phyloP scores from a whole-genome alignment of 2,797 vertebrate species.

The Aphelocoma californica region DNA sequence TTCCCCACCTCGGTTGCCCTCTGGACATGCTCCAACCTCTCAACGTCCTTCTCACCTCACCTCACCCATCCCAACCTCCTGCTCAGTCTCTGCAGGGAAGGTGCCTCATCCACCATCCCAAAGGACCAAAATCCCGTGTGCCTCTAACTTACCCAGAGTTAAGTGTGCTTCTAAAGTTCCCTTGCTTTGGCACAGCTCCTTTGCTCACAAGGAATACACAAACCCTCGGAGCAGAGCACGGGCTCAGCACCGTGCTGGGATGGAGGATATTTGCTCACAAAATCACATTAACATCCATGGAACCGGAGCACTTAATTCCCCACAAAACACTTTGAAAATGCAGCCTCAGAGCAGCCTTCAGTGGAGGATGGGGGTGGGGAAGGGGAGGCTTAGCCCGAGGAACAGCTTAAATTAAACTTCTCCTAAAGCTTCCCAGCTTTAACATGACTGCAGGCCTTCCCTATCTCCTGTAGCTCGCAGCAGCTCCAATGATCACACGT shows the following conservation, averaged over 20 bases:
- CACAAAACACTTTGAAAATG: background rate
- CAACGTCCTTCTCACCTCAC: background rate
- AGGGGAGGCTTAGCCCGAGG: conserved; percentile 43
- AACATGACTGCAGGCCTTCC: background rate
- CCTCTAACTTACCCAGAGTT: background rate
- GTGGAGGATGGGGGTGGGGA: background rate
- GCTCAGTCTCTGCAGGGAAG: background rate
- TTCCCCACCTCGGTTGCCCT: accelerated
- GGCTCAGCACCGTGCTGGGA: background rate
- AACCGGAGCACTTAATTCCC: conserved; percentile 48
- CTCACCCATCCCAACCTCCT: background rate
- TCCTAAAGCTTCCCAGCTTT: conserved; percentile 20
- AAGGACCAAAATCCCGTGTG: background rate
- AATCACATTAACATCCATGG: conserved; percentile 31
- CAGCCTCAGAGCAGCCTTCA: conserved; percentile 12
- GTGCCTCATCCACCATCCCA: background rate
- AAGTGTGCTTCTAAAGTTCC: background rate
- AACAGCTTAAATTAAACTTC: conserved; percentile 56
- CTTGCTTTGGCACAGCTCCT: background rate
- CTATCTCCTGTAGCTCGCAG: background rate
- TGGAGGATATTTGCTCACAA: conserved; percentile 26
- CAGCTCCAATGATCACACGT: background rate
- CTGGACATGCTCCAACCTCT: background rate
- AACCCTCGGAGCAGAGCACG: background rate
- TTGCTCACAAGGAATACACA: background rate